Percentiles rank a stretch among this genome's conserved stretches.
phyloP scores from a whole-genome alignment of 2,113 vertebrate species.

The Forbesichthys agassizii region DNA sequence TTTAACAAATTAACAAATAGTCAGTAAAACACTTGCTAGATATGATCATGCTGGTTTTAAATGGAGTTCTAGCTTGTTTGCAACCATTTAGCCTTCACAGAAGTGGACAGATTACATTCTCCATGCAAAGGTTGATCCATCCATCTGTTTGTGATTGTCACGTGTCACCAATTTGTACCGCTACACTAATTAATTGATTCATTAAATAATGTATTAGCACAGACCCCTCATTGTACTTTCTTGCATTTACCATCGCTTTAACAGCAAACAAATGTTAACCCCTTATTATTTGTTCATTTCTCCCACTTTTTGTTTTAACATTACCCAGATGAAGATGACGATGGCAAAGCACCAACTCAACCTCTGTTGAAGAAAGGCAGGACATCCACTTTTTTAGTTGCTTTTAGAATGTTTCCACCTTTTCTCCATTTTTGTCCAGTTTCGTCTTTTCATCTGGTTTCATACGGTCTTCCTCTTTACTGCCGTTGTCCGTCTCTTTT shows the following conservation, averaged over 20 bases:
- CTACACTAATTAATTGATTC: not conserved
- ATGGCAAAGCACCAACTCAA: slow-evolving; percentile 91
- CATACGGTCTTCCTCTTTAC: slow-evolving; percentile 40
- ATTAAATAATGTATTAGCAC: slow-evolving; percentile 1
- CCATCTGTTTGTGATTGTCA: not conserved
- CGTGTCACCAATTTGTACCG: slow-evolving; percentile 10
- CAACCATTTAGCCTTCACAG: no score
- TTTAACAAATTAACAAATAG: no score
- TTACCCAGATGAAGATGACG: slow-evolving; percentile 93
- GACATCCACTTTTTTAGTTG: slow-evolving; percentile 82
- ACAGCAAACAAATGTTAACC: no score
- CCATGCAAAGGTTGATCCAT: no score
- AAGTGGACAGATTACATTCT: no score
- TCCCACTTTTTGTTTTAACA: slow-evolving; percentile 20
- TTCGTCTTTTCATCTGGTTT: slow-evolving; percentile 30
- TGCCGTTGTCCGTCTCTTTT: slow-evolving; percentile 39
- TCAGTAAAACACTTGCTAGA: no score
- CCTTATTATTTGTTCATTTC: not conserved
- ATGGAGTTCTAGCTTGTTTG: no score
- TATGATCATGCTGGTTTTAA: no score
- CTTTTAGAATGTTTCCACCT: slow-evolving; percentile 9
- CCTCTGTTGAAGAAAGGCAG: slow-evolving; percentile 99
- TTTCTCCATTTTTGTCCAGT: slow-evolving; percentile 45
- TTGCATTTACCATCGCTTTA: not conserved
- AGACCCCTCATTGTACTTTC: slow-evolving; percentile 30